Evolutionary conservation across 2,113 vertebrate species (phyloP), one percentile per base, ranked within the genome.

Genomic region (Malaclemys terrapin): DNA sequence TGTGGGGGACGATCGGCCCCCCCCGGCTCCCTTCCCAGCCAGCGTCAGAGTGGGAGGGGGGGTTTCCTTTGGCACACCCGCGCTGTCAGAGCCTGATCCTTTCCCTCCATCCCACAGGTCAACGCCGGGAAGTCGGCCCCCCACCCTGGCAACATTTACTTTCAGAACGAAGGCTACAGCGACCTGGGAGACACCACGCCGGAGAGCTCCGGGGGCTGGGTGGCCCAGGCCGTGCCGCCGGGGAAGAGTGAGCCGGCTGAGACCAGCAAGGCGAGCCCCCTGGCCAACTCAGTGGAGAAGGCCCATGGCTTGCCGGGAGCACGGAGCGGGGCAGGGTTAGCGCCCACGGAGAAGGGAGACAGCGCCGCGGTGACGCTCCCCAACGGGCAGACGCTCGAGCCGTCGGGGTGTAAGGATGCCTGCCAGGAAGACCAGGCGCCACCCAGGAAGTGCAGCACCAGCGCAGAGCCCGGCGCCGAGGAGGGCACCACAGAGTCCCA

Each of bases 331-430:
- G 11, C 42, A 25, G 25, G 27, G 14, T 4, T 31, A 10, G 42
- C 31, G 6, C 31, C 47, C 49, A 1, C 10, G 2, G 50, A 35
- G 49, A 10, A 52, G 16, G 19, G 16, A 10, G 49, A 31, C 9
- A 5, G 49, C 1, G 17, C 29, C 1, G n/a, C 16, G 19, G 31
- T 9, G 1, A 5, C 49, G 1, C 29, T 50, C 8, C 6, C 27
- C 27, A 27, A 52, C 2, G 78, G 78, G 31, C 29, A 45, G 78
- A 50, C 27, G 27, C 47, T 22, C 13, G 78, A 47, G 19, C 29
- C 27, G 3, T 16, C 78, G 5, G 27, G 16, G 6, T 16, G 31
- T 6, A 31, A 29, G 5, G 78, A 10, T 1, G 8, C 47, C 29
- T 3, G 47, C 27, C 16, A 19, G 17, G 4, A 50, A 5, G 65